Percentiles rank a stretch among this genome's conserved stretches.
Conservation (phyloP, 2,888 invertebrate genomes). For the Abrostola triplasia region DNA sequence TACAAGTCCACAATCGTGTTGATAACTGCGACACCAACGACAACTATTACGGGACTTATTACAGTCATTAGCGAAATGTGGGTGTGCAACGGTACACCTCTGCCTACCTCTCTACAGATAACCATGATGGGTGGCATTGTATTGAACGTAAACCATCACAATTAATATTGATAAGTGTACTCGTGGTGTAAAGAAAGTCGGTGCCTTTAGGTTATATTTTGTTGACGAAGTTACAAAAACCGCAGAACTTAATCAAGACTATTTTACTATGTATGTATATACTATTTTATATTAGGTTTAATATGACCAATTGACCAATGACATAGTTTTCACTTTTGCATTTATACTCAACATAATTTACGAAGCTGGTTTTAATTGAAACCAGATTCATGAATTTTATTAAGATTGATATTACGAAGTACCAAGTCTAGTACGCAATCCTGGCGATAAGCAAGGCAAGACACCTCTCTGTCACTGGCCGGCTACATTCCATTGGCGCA, state of each 20-base stretch:
- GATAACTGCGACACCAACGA: no score
- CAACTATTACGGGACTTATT: no score
- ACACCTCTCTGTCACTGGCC: slow-evolving; percentile 4
- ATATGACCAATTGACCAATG: no score
- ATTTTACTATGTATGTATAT: slow-evolving; percentile 17
- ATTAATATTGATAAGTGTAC: slow-evolving; percentile 12
- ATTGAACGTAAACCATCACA: neutral
- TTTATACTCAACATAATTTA: no score
- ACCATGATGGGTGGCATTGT: no score
- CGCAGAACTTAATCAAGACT: slow-evolving; percentile 15
- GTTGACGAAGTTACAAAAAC: slow-evolving; percentile 19
- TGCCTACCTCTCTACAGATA: no score
- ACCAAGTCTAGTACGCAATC: neutral
- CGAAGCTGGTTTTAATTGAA: neutral
- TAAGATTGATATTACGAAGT: neutral
- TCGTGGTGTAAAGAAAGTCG: slow-evolving; percentile 29
- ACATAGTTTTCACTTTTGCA: no score
- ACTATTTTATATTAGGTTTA: no score
- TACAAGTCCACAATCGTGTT: no score
- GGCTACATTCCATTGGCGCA: neutral
- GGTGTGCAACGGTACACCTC: no score
- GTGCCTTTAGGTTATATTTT: slow-evolving; percentile 21
- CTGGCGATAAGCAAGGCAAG: neutral
- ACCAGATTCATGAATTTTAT: neutral
- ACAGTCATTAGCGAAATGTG: no score